Conservation (phyloP, 35 echinoderm and acorn worm species). For the Holothuria glaberrima region DNA sequence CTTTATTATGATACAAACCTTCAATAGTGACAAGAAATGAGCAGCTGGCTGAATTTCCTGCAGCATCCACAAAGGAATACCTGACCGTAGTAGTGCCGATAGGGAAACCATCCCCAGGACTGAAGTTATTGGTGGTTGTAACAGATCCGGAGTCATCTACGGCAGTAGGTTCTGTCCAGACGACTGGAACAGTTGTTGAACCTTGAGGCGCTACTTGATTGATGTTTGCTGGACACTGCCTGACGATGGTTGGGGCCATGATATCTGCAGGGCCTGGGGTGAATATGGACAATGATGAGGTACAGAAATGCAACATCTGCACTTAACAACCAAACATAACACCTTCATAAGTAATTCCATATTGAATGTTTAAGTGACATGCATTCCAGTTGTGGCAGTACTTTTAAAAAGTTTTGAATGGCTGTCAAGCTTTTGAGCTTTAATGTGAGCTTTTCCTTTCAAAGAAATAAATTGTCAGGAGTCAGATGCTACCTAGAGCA, state of each 20-base stretch:
- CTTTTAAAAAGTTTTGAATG: no score
- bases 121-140: background rate
- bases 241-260: background rate
- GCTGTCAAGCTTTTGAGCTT: no score
- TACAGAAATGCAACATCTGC: no score
- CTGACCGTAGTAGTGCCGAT: background rate
- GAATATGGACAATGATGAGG: no score
- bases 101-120: background rate
- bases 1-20: constrained; percentile 11
- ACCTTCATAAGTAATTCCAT: no score
- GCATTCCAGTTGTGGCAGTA: no score
- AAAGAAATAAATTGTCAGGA: no score
- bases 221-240: constrained; percentile 5
- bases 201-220: background rate
- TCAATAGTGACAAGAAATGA: constrained; percentile 26
- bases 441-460: no score
- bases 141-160: background rate
- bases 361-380: no score
- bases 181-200: background rate
- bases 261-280: background rate
- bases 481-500: no score
- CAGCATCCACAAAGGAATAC: background rate
- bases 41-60: constrained; percentile 15
- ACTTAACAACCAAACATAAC: no score
- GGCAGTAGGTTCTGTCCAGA: background rate